Base-by-base conservation (phyloP, 2,797 vertebrate species). In the Balearica regulorum region DNA sequence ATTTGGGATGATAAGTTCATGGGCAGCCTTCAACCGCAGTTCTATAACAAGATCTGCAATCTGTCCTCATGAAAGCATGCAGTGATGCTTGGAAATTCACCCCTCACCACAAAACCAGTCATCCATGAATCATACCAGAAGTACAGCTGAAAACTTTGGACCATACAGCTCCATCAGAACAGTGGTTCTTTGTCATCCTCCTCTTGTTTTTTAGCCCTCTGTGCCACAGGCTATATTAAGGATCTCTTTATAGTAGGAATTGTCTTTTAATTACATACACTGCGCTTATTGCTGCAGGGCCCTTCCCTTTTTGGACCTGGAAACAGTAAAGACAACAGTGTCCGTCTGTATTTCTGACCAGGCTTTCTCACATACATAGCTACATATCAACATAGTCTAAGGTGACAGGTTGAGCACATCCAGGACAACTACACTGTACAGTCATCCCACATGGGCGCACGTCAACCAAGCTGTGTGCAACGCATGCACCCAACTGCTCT, bases 221-320 rank as follows among this genome's bases (percentile, higher is more conserved):
- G 31, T 58, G 58, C n/a, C n/a, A 82, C 9, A 70, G 9, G 19
- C 46, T 62, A 3, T 31, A 69, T 39, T 46, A 76, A 60, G 10
- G 31, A 86, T 66, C 25, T 48, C 55, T 60, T 73, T 37, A 68
- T 64, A 48, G 22, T n/a, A 89, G 48, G 15, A 84, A 82, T 1
- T 78, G 21, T 31, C 53, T 80, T 77, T 69, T 60, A 83, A 87
- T 90, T 84, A 72, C 72, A 80, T 11, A 61, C 13, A 15, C 29
- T 57, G n/a, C 24, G 33, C 20, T 91, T 61, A 86, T 13, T 0
- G 0, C 26, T 65, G 57, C 2, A 1, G 5, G 10, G 35, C 19
- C 31, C 41, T 73, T 76, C 24, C 55, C 60, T 61, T 54, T 14
- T 65, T 64, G 8, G 49, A 87, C 64, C 48, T 71, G 49, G 21